phyloP scores from a whole-genome alignment of 92 coral and sea anemone species.

The Plumapathes pennacea region DNA sequence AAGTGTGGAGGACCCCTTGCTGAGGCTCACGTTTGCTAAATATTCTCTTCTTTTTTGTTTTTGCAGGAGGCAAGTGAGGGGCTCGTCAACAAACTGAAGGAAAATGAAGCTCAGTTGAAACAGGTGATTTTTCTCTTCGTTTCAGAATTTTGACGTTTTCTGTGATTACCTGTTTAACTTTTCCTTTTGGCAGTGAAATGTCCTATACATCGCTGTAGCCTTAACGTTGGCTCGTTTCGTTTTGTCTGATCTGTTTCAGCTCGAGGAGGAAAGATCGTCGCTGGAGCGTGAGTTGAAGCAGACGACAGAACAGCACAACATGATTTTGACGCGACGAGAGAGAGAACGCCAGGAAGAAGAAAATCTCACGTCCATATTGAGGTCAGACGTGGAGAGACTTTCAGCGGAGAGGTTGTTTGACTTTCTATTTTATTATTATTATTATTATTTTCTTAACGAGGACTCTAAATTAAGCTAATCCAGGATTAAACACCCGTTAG shows the following conservation, averaged over 20 bases:
- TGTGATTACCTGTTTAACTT: too few species aligned
- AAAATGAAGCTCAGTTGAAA: constrained; percentile 15
- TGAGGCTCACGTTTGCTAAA: background rate
- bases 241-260: constrained; percentile 24
- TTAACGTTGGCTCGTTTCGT: too few species aligned
- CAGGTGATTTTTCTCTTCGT: constrained; percentile 33
- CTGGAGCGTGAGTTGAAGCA: constrained; percentile 64
- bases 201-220: too few species aligned
- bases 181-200: too few species aligned
- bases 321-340: constrained; percentile 76
- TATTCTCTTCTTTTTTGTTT: background rate
- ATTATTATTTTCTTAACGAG: background rate
- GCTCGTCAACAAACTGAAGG: constrained; percentile 42
- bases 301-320: constrained; percentile 65
- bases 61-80: constrained; percentile 65
- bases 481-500: too few species aligned
- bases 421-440: background rate
- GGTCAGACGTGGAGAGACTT: constrained; percentile 85
- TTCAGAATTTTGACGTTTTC: too few species aligned
- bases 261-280: constrained; percentile 68
- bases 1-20: too few species aligned
- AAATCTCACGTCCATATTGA: constrained; percentile 81
- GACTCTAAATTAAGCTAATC: too few species aligned
- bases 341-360: constrained; percentile 85
- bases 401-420: constrained; percentile 81